A percentile compares a stretch with the other conserved stretches of the same genome.
Conservation (phyloP, 2,888 invertebrate species). For the Synergus umbraculus region DNA sequence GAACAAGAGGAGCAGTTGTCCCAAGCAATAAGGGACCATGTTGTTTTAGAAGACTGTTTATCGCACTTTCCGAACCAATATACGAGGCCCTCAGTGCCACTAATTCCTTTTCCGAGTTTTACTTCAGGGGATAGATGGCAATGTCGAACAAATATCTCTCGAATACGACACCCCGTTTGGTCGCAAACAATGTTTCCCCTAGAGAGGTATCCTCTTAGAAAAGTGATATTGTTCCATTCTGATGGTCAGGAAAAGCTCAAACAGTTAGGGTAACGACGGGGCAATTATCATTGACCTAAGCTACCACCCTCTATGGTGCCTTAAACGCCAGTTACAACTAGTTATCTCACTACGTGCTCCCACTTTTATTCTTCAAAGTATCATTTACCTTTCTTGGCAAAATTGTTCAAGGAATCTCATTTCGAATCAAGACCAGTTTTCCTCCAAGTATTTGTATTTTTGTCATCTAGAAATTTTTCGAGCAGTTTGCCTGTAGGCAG, state of each 20-base stretch:
- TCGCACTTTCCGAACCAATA: slow-evolving; percentile 11
- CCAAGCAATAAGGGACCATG: too few species aligned
- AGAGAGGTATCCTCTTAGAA: neutral
- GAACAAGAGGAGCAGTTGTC: too few species aligned
- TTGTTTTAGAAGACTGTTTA: slow-evolving; percentile 20
- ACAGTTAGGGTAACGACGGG: slow-evolving; percentile 5
- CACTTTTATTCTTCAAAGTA: neutral
- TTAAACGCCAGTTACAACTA: slow-evolving; percentile 43
- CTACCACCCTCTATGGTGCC: slow-evolving; percentile 53
- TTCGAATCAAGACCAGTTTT: slow-evolving; percentile 52
- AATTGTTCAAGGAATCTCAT: slow-evolving; percentile 48
- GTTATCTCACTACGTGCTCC: neutral
- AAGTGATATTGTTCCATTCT: too few species aligned
- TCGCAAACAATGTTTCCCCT: slow-evolving; percentile 70
- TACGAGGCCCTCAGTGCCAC: slow-evolving; percentile 61
- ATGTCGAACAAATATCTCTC: slow-evolving; percentile 56
- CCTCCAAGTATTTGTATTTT: slow-evolving; percentile 23
- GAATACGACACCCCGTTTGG: slow-evolving; percentile 72
- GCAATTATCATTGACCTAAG: slow-evolving; percentile 61
- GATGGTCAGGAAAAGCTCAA: neutral
- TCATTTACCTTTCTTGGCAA: neutral
- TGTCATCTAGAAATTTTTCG: slow-evolving; percentile 3
- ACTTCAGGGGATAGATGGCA: slow-evolving; percentile 57
- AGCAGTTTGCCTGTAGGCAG: slow-evolving; percentile 50
- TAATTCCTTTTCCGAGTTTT: slow-evolving; percentile 61